Conservation (phyloP, 2,113 vertebrate genomes). For the Lepidothrix coronata region DNA sequence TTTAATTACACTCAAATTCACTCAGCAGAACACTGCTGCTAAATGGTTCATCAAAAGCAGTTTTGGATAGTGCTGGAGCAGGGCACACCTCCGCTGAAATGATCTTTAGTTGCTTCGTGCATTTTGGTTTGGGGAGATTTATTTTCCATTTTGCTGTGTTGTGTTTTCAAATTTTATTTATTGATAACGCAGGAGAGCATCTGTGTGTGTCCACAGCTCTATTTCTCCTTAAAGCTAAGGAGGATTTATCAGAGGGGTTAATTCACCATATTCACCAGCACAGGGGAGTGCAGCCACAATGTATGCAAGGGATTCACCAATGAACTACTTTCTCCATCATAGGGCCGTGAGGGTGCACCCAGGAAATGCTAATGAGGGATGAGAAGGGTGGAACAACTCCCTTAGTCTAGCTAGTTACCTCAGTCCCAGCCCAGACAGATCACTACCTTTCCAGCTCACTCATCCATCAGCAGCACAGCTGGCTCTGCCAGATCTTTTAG, state of each 20-base stretch:
- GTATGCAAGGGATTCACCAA: neutral
- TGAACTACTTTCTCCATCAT: neutral
- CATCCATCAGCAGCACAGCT: neutral
- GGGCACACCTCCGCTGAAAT: neutral
- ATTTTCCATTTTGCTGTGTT: neutral
- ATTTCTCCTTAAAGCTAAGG: neutral
- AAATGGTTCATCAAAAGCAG: fast-evolving
- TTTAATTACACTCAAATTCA: neutral
- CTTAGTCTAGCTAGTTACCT: neutral
- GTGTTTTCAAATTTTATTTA: neutral
- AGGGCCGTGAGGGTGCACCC: neutral
- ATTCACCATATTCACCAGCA: neutral
- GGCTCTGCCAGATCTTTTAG: neutral
- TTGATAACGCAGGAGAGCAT: neutral
- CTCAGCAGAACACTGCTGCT: neutral
- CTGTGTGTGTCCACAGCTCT: neutral
- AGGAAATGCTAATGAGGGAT: neutral
- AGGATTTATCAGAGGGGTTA: neutral
- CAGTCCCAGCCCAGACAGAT: neutral
- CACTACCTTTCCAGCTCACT: neutral
- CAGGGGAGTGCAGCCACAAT: neutral
- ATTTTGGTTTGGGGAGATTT: neutral
- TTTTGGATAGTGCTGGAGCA: neutral
- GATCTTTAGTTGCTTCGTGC: neutral
- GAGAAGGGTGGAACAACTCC: neutral